Conservation (phyloP, 2,888 invertebrate genomes). For the Pseudeuparius sepicola region DNA sequence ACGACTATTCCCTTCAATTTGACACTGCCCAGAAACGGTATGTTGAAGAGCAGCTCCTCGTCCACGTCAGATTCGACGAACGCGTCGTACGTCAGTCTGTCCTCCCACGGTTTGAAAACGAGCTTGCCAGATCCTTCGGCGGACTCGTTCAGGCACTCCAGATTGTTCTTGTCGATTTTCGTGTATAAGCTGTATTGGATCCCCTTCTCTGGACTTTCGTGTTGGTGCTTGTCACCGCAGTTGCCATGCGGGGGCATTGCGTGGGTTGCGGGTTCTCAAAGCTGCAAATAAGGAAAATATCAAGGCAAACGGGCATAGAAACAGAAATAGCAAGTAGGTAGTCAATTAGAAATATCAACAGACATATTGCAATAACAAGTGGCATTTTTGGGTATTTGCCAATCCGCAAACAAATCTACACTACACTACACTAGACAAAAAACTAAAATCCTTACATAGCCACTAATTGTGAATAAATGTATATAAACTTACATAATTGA, state of each 20-base stretch:
- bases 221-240: conserved; percentile 50
- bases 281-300: too few relatives aligned
- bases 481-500: too few relatives aligned
- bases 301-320: too few relatives aligned
- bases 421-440: too few relatives aligned
- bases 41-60: conserved; percentile 91
- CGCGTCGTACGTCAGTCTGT: conserved; percentile 67
- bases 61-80: conserved; percentile 95
- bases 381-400: too few relatives aligned
- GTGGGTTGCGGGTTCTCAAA: too few relatives aligned
- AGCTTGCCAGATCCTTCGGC: conserved; percentile 76
- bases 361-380: too few relatives aligned
- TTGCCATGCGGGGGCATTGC: conserved; percentile 48
- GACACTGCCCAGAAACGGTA: conserved; percentile 92
- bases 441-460: too few relatives aligned
- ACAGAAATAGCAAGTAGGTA: too few relatives aligned
- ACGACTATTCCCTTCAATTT: conserved; percentile 91
- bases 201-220: conserved; percentile 60
- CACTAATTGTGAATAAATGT: too few relatives aligned
- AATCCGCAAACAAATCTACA: too few relatives aligned
- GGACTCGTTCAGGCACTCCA: conserved; percentile 86
- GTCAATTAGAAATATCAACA: too few relatives aligned
- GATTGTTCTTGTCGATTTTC: conserved; percentile 79
- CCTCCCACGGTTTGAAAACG: conserved; percentile 89
- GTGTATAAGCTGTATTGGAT: conserved; percentile 74